These are phyloP conservation scores for Podarcis lilfordi DNA, from an alignment of 2,797 vertebrate species.

Conservation along the genomic window DNA sequence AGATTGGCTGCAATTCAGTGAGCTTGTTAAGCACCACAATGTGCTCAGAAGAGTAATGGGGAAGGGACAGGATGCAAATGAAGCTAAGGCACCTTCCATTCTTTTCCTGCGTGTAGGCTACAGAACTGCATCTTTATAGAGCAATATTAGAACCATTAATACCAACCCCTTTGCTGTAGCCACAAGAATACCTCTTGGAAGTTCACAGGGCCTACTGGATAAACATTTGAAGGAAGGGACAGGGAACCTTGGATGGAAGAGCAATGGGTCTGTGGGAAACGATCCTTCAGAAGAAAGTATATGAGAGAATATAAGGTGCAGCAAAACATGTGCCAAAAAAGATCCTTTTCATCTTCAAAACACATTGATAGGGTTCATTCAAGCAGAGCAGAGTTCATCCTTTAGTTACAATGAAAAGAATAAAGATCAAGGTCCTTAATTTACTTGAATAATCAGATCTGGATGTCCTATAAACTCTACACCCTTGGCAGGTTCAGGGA, in stretches of 20 bases:
- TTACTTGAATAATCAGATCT: constrained; percentile 67
- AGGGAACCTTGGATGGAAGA: not conserved
- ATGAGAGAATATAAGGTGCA: not conserved
- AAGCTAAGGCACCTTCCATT: not conserved
- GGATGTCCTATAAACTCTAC: constrained; percentile 20
- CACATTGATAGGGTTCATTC: constrained; percentile 5
- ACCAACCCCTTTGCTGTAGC: not conserved
- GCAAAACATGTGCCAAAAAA: not conserved
- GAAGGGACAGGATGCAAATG: too few relatives aligned
- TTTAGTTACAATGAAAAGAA: constrained; percentile 57
- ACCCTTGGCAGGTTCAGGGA: not conserved
- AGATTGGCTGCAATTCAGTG: not conserved
- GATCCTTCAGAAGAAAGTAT: not conserved
- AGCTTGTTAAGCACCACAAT: not conserved
- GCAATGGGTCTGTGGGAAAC: not conserved
- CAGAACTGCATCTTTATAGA: not conserved
- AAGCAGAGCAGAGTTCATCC: constrained; percentile 20
- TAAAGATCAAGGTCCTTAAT: constrained; percentile 74
- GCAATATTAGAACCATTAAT: not conserved
- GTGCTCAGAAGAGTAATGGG: not conserved
- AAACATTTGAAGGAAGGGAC: not conserved
- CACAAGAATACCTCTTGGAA: not conserved
- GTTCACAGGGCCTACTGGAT: not conserved
- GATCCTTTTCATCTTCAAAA: not conserved
- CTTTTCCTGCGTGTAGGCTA: not conserved